phyloP scores from a whole-genome alignment of 1,140 invertebrate species.

The Lordiphosa collinella region DNA sequence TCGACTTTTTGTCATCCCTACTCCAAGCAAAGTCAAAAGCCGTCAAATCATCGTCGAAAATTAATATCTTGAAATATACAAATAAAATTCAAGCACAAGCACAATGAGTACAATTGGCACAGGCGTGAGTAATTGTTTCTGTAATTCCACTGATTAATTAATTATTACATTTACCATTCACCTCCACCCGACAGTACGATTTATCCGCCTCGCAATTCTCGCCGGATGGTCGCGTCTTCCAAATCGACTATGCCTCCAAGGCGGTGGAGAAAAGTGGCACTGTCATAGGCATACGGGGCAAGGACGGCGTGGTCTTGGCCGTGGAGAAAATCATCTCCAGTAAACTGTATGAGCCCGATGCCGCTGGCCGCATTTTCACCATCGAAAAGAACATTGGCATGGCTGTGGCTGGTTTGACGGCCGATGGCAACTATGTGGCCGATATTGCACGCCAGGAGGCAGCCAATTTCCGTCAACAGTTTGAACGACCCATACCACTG shows the following conservation, averaged over 20 bases:
- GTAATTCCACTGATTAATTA: conserved; percentile 12
- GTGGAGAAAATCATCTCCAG: conserved; percentile 99
- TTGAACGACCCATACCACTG: conserved; percentile 91
- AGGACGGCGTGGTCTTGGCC: conserved; percentile 97
- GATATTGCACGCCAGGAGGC: conserved; percentile 95
- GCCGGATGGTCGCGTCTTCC: conserved; percentile 98
- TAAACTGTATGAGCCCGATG: conserved; percentile 95
- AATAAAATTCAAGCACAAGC: conserved; percentile 29
- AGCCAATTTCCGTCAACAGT: conserved; percentile 93
- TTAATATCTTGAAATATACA: conserved; percentile 14
- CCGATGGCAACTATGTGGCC: conserved; percentile 95
- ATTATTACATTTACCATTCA: not conserved
- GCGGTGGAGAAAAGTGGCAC: conserved; percentile 99
- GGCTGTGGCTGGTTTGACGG: conserved; percentile 95
- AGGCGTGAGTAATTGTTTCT: conserved; percentile 85
- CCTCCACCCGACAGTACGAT: conserved; percentile 89
- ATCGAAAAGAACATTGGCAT: conserved; percentile 97
- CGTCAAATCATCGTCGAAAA: conserved; percentile 72
- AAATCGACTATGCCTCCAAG: conserved; percentile 99
- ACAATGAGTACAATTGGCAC: conserved; percentile 97
- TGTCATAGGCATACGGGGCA: conserved; percentile 95
- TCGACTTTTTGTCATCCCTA: conserved; percentile 15
- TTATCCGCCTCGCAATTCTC: conserved; percentile 99
- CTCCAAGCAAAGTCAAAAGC: conserved; percentile 47
- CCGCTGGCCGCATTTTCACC: conserved; percentile 96